A percentile compares a stretch with the other conserved stretches of the same genome.
These are phyloP conservation scores for Calliphora vomitoria DNA, from an alignment of 2,888 invertebrate genomes.

Conservation along the genomic window DNA sequence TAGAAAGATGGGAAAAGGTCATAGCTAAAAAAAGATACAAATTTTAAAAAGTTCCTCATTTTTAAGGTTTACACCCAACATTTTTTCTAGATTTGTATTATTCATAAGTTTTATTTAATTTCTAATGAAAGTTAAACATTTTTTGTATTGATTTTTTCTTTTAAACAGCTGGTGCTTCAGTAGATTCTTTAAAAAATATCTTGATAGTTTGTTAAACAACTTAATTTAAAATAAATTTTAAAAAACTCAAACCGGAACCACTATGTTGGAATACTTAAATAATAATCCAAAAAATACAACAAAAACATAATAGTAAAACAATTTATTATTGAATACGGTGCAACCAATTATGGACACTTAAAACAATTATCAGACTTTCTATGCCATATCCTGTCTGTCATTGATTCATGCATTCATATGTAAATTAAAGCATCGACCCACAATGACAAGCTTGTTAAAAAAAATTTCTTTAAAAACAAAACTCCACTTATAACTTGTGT, in stretches of 20 bases:
- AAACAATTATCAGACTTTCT: slow-evolving; percentile 61
- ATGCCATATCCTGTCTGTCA: slow-evolving; percentile 51
- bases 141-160: too few relatives aligned
- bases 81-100: too few relatives aligned
- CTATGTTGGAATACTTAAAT: slow-evolving; percentile 2
- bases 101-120: too few relatives aligned
- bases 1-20: too few relatives aligned
- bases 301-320: not conserved
- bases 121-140: too few relatives aligned
- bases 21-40: too few relatives aligned
- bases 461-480: slow-evolving; percentile 40
- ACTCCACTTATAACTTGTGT: slow-evolving; percentile 56
- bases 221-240: not conserved
- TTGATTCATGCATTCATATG: slow-evolving; percentile 21
- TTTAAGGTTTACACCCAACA: too few relatives aligned
- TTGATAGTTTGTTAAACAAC: not conserved
- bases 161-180: too few relatives aligned
- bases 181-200: too few relatives aligned
- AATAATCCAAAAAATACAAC: too few relatives aligned
- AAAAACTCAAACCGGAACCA: slow-evolving; percentile 47
- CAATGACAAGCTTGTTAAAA: slow-evolving; percentile 51
- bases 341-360: slow-evolving; percentile 63
- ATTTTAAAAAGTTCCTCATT: too few relatives aligned
- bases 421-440: slow-evolving; percentile 40
- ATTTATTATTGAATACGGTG: not conserved